Percentiles rank a stretch among this genome's conserved stretches.
Conservation (phyloP, 2,888 invertebrate species). For the Drosophila seclusa region DNA sequence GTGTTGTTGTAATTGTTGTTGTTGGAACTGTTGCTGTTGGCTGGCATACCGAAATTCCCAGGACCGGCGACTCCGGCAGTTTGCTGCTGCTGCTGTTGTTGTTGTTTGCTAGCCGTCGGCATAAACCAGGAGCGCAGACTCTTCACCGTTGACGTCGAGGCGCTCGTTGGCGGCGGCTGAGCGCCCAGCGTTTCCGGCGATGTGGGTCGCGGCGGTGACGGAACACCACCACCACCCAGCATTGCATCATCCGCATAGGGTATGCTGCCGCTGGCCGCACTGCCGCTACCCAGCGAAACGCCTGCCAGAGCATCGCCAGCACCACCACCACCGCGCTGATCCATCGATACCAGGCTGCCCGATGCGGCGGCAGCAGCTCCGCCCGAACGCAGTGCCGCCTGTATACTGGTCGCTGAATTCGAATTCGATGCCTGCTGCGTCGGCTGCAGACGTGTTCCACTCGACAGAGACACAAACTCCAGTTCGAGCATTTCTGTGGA, state of each 20-base stretch:
- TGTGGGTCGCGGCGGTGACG: slow-evolving; percentile 73
- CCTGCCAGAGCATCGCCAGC: slow-evolving; percentile 52
- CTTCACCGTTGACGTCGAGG: slow-evolving; percentile 61
- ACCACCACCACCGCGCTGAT: slow-evolving; percentile 62
- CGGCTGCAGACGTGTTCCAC: slow-evolving; percentile 71
- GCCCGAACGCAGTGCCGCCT: slow-evolving; percentile 71
- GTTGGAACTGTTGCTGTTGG: slow-evolving; percentile 55
- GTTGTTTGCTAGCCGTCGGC: slow-evolving; percentile 58
- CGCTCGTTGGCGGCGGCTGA: slow-evolving; percentile 38
- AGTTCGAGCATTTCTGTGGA: slow-evolving; percentile 82
- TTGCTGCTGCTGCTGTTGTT: slow-evolving; percentile 48
- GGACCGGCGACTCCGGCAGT: slow-evolving; percentile 48
- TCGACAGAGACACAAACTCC: slow-evolving; percentile 81
- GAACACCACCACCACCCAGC: slow-evolving; percentile 44
- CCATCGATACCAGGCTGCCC: slow-evolving; percentile 67
- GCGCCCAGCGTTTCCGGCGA: slow-evolving; percentile 72
- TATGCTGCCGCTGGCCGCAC: slow-evolving; percentile 75
- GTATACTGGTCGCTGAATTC: slow-evolving; percentile 82
- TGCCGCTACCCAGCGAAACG: slow-evolving; percentile 71
- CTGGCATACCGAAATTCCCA: slow-evolving; percentile 75
- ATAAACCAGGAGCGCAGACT: slow-evolving; percentile 68
- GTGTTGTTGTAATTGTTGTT: slow-evolving; percentile 56
- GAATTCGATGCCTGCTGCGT: slow-evolving; percentile 80
- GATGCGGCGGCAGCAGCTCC: slow-evolving; percentile 45
- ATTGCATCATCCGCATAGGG: slow-evolving; percentile 75